Evolutionary conservation across 1,140 invertebrate genomes (phyloP).

Genomic region (Hypothenemus hampei): DNA sequence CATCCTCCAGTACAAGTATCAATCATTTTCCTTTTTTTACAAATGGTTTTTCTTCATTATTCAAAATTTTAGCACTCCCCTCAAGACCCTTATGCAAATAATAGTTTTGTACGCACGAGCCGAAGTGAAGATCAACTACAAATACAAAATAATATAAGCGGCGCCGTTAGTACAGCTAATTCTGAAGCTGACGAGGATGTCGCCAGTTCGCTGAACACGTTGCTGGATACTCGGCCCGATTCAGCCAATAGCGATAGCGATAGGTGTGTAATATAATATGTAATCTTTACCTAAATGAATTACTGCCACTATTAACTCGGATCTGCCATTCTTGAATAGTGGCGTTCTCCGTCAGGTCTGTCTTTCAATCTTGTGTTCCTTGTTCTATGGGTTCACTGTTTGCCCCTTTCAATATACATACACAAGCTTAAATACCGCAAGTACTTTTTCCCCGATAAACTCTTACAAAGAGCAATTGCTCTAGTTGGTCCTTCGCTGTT

Average conservation of each 20-base stretch:
- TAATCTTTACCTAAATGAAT: not conserved
- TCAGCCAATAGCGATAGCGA: conserved; percentile 32
- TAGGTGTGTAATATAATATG: conserved; percentile 10
- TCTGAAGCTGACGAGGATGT: conserved; percentile 91
- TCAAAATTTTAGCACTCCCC: conserved; percentile 24
- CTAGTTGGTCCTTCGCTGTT: too few relatives aligned
- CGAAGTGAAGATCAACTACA: conserved; percentile 70
- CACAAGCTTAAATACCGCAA: too few relatives aligned
- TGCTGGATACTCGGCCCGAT: conserved; percentile 76
- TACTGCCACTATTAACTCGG: too few relatives aligned
- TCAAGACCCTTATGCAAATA: conserved; percentile 27
- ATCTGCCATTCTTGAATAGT: too few relatives aligned
- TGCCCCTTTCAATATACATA: too few relatives aligned
- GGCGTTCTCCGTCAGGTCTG: too few relatives aligned
- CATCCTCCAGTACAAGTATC: conserved; percentile 25
- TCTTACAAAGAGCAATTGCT: too few relatives aligned
- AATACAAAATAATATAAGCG: conserved; percentile 61
- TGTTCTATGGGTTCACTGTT: too few relatives aligned
- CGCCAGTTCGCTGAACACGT: conserved; percentile 84
- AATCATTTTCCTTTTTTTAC: not conserved
- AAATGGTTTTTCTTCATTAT: not conserved
- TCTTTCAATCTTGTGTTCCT: too few relatives aligned
- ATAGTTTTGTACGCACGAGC: conserved; percentile 25
- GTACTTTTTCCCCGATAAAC: too few relatives aligned
- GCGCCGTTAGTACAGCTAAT: conserved; percentile 67